Percentiles rank a stretch among this genome's conserved stretches.
These are phyloP conservation scores for Steromphala cineraria DNA, from an alignment of 2,888 invertebrate species.

Conservation along the genomic window DNA sequence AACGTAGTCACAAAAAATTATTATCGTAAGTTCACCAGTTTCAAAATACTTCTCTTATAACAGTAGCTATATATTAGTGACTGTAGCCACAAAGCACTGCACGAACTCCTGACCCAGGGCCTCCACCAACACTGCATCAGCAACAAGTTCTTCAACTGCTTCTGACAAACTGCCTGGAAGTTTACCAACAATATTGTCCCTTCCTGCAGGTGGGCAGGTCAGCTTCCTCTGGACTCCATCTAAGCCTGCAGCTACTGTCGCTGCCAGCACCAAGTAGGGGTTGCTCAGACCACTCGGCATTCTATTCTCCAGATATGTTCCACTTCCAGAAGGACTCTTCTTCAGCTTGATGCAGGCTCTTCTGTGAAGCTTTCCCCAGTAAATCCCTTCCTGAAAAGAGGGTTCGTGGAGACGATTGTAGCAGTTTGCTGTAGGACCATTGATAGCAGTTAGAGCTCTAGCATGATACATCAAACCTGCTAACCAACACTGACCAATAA, in stretches of 20 bases:
- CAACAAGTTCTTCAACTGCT: too few species aligned
- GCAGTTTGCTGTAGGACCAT: slow-evolving; percentile 31
- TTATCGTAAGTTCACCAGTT: too few species aligned
- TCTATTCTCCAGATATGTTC: slow-evolving; percentile 23
- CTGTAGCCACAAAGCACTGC: too few species aligned
- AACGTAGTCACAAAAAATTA: too few species aligned
- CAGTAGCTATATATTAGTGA: too few species aligned
- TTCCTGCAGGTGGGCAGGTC: slow-evolving; percentile 3
- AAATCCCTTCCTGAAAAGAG: not conserved
- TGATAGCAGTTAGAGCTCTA: slow-evolving; percentile 22
- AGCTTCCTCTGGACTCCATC: slow-evolving; percentile 26
- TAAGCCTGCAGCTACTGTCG: slow-evolving; percentile 28
- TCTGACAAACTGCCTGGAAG: too few species aligned
- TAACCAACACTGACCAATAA: slow-evolving; percentile 16
- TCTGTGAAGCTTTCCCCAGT: not conserved
- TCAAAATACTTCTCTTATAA: too few species aligned
- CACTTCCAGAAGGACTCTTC: not conserved
- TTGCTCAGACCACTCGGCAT: slow-evolving; percentile 22
- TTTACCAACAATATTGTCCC: too few species aligned
- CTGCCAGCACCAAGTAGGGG: slow-evolving; percentile 29
- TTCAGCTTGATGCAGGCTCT: not conserved
- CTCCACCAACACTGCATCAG: too few species aligned
- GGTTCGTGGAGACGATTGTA: slow-evolving; percentile 12
- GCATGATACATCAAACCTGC: slow-evolving; percentile 31
- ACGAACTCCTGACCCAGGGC: too few species aligned